Evolutionary conservation across 2,888 invertebrate species (phyloP), one percentile per base, ranked within the genome.

Genomic region (Helleia helle): DNA sequence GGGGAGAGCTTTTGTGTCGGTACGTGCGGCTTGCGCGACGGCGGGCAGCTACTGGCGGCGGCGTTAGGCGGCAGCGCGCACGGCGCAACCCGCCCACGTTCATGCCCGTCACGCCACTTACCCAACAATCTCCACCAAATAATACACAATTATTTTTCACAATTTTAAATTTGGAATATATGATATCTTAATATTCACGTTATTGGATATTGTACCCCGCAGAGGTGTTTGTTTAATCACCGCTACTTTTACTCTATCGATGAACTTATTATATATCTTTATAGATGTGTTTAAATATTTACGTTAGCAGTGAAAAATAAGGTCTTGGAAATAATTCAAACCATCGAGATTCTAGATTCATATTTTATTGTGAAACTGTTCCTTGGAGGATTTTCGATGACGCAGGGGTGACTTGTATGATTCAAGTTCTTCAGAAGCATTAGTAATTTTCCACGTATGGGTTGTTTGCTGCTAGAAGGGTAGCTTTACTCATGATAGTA

Each of bases 21-120:
- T 67, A 77, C 84, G 79, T 75, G 80, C 69, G 61, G 56, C 71
- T 71, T 58, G 51, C 69, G 61, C 69, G 67, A 62, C 58, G 76
- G 69, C 80, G 63, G 62, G 64, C 71, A 62, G 69, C 67, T 61
- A 75, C 77, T 74, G 74, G 41, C 43, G 48, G 55, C 47, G 51
- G 48, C 55, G 46, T 60, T 54, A 49, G 55, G 59, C 54, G 52
- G 50, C 48, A 45, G 60, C 61, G 61, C 69, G 72, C 73, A 65
- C 63, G 65, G 69, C 56, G 62, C 65, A 62, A 56, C 66, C 73
- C 72, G 71, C 71, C 72, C 72, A 71, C 70, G 63, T 55, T 56
- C 56, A 55, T 56, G 47, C 53, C 68, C 67, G 65, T 71, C 73
- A 71, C 70, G 63, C 65, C 69, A 71, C 68, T 72, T 70, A 72